Base-by-base conservation (phyloP, 1,140 invertebrate species). In the Brachionus angularis region DNA sequence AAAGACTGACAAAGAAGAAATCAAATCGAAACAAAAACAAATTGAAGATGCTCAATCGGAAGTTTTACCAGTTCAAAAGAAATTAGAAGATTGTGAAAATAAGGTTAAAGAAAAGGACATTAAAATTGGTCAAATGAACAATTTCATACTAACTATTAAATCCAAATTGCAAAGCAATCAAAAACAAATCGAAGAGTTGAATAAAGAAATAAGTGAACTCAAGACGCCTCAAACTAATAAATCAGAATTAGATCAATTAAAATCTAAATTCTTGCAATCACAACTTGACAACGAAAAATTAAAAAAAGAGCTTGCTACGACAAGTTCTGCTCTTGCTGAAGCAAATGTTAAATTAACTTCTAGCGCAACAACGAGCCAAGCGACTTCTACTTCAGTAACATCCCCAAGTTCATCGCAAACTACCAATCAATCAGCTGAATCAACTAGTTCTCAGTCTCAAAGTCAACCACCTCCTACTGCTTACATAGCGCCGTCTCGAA, bases 101-200 rank as follows among this genome's bases (percentile, higher is more conserved):
- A 67, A 67, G 36, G 42, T 67, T 18, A 67, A 67, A 16, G 62
- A 67, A 34, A 67, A 47, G 47, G 62, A 67, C 8, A 67, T 42
- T 29, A 31, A 36, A 46, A 67, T 67, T 46, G 62, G 62, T 25
- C 62, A 67, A 50, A 33, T 67, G 62, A 67, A 47, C 18, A 67
- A 67, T 67, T 18, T 50, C 12, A 47, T 67, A 3, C 18, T 21
- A 14, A 50, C 31, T 25, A 67, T 18, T 7, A 27, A 33, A 8
- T 18, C 18, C 4, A 46, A 33, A 33, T 34, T 67, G 29, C 62
- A 67, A 67, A 34, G 16, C 21, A 34, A 47, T 47, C 42, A 46
- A 47, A 67, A 67, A 47, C 42, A 46, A 31, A 21, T 47, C 18
- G 62, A 46, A 12, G 62, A 67, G 5, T 67, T 67, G 62, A 67